phyloP scores from a whole-genome alignment of 2,113 vertebrate genomes.

The Loxodonta africana region DNA sequence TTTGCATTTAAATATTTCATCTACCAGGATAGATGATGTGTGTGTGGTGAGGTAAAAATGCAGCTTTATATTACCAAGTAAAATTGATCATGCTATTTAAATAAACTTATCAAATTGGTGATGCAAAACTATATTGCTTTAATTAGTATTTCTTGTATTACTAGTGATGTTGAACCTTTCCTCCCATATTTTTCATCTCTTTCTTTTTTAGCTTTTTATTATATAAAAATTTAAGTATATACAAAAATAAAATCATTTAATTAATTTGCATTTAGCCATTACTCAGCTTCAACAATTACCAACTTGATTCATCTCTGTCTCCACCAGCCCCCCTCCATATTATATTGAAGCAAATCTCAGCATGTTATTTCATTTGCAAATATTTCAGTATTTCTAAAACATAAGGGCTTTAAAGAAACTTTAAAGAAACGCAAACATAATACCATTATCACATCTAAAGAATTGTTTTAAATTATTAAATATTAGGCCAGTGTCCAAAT shows the following conservation, averaged over 20 bases:
- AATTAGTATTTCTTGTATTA: neutral
- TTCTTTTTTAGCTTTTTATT: too few relatives aligned
- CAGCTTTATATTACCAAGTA: neutral
- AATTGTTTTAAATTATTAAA: neutral
- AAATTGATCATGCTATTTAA: neutral
- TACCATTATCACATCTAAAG: neutral
- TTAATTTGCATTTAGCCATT: too few relatives aligned
- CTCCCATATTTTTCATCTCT: neutral
- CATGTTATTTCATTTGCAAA: neutral
- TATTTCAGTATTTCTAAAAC: neutral
- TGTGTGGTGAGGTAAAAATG: neutral
- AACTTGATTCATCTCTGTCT: neutral
- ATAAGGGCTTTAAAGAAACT: neutral
- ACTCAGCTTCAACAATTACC: too few relatives aligned
- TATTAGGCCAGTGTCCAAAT: neutral
- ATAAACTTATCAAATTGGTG: neutral
- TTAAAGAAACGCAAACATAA: too few relatives aligned
- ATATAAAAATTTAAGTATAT: too few relatives aligned
- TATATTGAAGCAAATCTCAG: neutral
- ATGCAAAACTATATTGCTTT: neutral
- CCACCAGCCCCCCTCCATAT: neutral
- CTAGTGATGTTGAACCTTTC: neutral
- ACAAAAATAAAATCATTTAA: too few relatives aligned
- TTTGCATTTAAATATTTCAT: neutral
- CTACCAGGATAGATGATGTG: neutral